These are phyloP conservation scores for Drosophila bipectinata DNA, from an alignment of 1,140 invertebrate genomes.

Conservation along the genomic window DNA sequence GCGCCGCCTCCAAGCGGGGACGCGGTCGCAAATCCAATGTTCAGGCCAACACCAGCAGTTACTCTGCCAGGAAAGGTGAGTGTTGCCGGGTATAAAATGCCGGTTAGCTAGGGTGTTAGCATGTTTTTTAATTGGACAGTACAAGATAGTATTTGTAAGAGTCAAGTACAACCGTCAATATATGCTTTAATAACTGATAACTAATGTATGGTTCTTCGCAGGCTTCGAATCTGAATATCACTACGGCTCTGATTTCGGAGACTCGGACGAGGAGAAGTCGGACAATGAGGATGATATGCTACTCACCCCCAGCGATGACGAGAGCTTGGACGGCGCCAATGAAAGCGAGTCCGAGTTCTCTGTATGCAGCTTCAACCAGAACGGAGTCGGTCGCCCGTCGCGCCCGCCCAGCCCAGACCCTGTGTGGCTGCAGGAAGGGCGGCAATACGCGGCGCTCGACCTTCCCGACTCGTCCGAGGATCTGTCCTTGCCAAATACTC, in stretches of 20 bases:
- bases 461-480: slow-evolving; percentile 96
- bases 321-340: slow-evolving; percentile 87
- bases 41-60: slow-evolving; percentile 76
- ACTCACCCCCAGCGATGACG: slow-evolving; percentile 88
- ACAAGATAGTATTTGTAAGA: too few species aligned
- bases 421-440: slow-evolving; percentile 91
- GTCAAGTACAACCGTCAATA: slow-evolving; percentile 9
- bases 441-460: slow-evolving; percentile 90
- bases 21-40: slow-evolving; percentile 84
- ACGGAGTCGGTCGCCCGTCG: slow-evolving; percentile 84
- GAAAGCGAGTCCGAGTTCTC: slow-evolving; percentile 94
- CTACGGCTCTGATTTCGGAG: slow-evolving; percentile 95
- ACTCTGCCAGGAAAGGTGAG: slow-evolving; percentile 86
- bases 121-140: too few species aligned
- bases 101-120: too few species aligned
- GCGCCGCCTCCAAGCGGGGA: slow-evolving; percentile 83
- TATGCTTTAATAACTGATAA: too few species aligned
- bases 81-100: background rate
- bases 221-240: slow-evolving; percentile 95
- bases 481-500: slow-evolving; percentile 91
- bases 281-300: slow-evolving; percentile 88
- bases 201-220: slow-evolving; percentile 59
- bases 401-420: slow-evolving; percentile 93
- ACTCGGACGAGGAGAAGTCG: slow-evolving; percentile 91
- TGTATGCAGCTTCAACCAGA: slow-evolving; percentile 89